phyloP scores from a whole-genome alignment of 1,140 invertebrate species.

The Telenomus remus region DNA sequence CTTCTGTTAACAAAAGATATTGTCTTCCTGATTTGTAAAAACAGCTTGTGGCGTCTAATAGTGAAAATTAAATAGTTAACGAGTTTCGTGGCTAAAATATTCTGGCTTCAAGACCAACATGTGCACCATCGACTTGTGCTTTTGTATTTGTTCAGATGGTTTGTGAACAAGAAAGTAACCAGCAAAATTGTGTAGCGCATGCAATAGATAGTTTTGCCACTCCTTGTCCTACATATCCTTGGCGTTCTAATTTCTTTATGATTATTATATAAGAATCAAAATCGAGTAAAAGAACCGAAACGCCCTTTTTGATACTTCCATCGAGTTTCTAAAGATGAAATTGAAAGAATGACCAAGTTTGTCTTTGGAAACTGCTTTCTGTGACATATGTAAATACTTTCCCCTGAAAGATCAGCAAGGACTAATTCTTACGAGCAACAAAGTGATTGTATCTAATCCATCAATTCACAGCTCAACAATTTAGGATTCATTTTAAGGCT shows the following conservation, averaged over 20 bases:
- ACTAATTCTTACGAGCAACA: conserved; percentile 35
- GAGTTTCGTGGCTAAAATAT: too few relatives aligned
- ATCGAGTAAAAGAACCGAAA: conserved; percentile 15
- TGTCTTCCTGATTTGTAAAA: conserved; percentile 26
- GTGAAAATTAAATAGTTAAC: not conserved
- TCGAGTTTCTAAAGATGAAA: not conserved
- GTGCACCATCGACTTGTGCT: conserved; percentile 22
- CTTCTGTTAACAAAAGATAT: conserved; percentile 7
- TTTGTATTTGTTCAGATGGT: conserved; percentile 50
- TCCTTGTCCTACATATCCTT: conserved; percentile 37
- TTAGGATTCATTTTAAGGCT: conserved; percentile 53
- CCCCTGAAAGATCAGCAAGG: conserved; percentile 21
- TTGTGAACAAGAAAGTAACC: conserved; percentile 52
- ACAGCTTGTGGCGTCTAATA: conserved; percentile 6
- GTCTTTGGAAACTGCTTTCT: not conserved
- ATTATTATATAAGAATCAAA: conserved; percentile 21
- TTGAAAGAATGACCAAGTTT: not conserved
- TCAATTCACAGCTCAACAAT: conserved; percentile 48
- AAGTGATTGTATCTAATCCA: conserved; percentile 44
- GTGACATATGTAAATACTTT: conserved; percentile 41
- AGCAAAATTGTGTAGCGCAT: conserved; percentile 65
- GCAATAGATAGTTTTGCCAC: conserved; percentile 60
- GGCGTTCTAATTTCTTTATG: conserved; percentile 26
- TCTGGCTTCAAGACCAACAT: too few relatives aligned
- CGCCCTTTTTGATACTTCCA: not conserved